These are phyloP conservation scores for Eospalax fontanierii DNA, from an alignment of 2,797 vertebrate species.

Conservation along the genomic window DNA sequence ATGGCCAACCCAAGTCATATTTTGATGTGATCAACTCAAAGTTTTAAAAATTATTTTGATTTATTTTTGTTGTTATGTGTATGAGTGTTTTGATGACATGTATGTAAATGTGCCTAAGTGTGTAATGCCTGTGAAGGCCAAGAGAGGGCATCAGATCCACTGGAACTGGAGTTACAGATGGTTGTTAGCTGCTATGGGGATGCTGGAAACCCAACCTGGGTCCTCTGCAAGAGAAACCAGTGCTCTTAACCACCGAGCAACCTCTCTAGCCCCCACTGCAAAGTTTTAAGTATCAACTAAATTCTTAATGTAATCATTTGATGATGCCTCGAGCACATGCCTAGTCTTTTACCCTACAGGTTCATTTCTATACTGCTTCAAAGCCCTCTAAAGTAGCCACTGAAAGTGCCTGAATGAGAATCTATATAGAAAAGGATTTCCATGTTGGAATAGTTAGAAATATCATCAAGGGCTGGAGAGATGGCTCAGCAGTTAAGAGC, in stretches of 20 bases:
- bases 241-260: background rate
- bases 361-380: background rate
- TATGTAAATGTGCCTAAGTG: background rate
- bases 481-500: too few species aligned
- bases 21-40: too few species aligned
- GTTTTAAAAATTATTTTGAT: too few species aligned
- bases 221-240: too few species aligned
- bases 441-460: background rate
- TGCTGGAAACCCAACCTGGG: too few species aligned
- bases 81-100: background rate
- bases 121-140: too few species aligned
- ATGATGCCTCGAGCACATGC: background rate
- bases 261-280: background rate
- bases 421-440: background rate
- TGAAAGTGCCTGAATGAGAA: background rate
- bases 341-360: background rate
- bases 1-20: too few species aligned
- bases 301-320: slow-evolving; percentile 31
- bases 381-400: background rate
- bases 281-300: background rate
- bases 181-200: too few species aligned
- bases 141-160: too few species aligned
- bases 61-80: too few species aligned
- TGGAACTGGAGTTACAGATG: too few species aligned
- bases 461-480: too few species aligned